Evolutionary conservation across 2,797 vertebrate species (phyloP).

Genomic region (Poeciliopsis paucimaculata): DNA sequence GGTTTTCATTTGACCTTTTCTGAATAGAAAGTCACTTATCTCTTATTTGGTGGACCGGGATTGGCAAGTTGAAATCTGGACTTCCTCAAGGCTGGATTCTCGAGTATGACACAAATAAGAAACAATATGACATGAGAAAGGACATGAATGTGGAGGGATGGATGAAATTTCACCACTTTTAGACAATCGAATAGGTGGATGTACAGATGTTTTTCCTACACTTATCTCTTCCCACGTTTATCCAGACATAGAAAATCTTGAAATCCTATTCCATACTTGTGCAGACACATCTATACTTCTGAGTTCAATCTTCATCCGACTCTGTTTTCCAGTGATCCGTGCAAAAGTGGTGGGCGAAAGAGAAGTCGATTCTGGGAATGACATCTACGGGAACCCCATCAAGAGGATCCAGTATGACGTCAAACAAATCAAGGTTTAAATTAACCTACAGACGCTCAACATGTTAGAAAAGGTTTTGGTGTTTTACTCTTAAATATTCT

Average conservation of each 20-base stretch:
- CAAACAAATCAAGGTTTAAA: conserved; percentile 94
- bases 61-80: background rate
- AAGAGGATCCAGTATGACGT: conserved; percentile 96
- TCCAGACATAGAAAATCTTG: background rate
- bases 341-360: conserved; percentile 91
- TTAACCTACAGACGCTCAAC: background rate
- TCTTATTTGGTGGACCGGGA: background rate
- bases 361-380: conserved; percentile 92
- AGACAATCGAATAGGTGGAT: background rate
- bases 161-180: background rate
- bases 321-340: conserved; percentile 87
- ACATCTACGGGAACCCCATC: conserved; percentile 98
- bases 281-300: background rate
- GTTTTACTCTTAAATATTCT: background rate
- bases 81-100: background rate
- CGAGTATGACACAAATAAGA: background rate
- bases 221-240: background rate
- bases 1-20: background rate
- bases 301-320: conserved; percentile 10
- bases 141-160: background rate
- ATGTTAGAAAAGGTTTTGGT: background rate
- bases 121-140: background rate
- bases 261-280: background rate
- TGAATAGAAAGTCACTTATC: background rate
- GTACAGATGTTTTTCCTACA: background rate